These are phyloP conservation scores for Lasioglossum vierecki DNA, from an alignment of 2,888 invertebrate genomes.

Conservation along the genomic window DNA sequence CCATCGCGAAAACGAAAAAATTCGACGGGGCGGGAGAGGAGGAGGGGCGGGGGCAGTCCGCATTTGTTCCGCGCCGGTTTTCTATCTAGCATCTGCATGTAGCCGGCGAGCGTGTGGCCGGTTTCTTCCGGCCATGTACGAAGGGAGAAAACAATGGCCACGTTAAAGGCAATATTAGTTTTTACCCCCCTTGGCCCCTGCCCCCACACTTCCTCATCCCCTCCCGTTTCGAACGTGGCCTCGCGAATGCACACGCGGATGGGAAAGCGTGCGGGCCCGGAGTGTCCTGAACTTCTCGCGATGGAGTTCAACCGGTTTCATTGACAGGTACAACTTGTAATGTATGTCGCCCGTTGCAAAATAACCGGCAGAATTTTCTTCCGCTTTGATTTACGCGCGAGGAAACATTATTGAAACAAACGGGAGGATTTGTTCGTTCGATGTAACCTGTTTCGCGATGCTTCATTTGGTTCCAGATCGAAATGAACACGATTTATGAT, in stretches of 20 bases:
- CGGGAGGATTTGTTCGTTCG: too few relatives aligned
- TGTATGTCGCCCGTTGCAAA: neutral
- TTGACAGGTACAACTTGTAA: constrained; percentile 33
- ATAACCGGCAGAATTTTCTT: neutral
- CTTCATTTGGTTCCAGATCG: too few relatives aligned
- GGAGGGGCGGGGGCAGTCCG: neutral
- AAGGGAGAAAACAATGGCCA: constrained; percentile 67
- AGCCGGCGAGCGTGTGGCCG: constrained; percentile 48
- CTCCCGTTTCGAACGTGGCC: neutral
- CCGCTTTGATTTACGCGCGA: neutral
- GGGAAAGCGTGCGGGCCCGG: constrained; percentile 22
- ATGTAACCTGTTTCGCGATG: too few relatives aligned
- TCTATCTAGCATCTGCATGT: constrained; percentile 69
- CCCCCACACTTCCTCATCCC: neutral
- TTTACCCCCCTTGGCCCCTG: constrained; percentile 39
- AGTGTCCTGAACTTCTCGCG: constrained; percentile 22
- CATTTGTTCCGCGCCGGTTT: constrained; percentile 61
- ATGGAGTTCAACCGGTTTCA: constrained; percentile 25
- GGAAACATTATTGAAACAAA: neutral
- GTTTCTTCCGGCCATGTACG: constrained; percentile 62
- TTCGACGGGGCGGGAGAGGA: neutral
- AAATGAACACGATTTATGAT: neutral
- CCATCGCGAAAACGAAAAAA: neutral
- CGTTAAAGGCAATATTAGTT: constrained; percentile 71
- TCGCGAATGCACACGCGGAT: constrained; percentile 27